These are phyloP conservation scores for Eupeodes latifasciatus DNA, from an alignment of 2,888 invertebrate species.

Conservation along the genomic window DNA sequence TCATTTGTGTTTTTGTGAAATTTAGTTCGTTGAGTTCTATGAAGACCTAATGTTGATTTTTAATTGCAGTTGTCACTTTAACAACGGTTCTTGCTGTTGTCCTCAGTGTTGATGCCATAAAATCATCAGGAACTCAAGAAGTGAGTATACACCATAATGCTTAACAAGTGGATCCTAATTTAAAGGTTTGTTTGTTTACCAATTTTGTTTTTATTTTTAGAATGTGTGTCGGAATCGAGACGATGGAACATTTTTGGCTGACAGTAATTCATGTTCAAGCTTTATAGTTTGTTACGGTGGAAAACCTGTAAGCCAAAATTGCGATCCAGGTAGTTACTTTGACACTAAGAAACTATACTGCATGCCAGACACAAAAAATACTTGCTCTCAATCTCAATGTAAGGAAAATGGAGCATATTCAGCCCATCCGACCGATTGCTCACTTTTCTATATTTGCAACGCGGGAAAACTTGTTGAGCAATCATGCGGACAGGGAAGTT, in stretches of 20 bases:
- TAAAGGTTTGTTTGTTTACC: not conserved
- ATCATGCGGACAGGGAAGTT: constrained; percentile 78
- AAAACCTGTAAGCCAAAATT: constrained; percentile 77
- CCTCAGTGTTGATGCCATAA: constrained; percentile 47
- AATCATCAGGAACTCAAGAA: constrained; percentile 36
- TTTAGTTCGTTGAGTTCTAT: not conserved
- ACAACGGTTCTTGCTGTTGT: constrained; percentile 56
- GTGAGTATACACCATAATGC: constrained; percentile 37
- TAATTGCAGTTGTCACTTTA: constrained; percentile 65
- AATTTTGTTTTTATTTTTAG: constrained; percentile 48
- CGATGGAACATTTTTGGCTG: constrained; percentile 66
- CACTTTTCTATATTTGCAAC: constrained; percentile 78
- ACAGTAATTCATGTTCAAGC: constrained; percentile 75
- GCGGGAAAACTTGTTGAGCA: constrained; percentile 78
- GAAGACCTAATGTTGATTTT: constrained; percentile 6
- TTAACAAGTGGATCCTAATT: not conserved
- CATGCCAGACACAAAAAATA: constrained; percentile 45
- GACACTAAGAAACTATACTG: constrained; percentile 56
- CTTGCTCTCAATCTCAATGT: constrained; percentile 77
- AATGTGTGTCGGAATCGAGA: constrained; percentile 77
- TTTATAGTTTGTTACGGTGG: constrained; percentile 78
- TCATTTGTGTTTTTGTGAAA: constrained; percentile 1
- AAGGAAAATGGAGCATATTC: constrained; percentile 75
- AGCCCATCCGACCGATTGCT: constrained; percentile 77
- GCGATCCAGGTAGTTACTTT: constrained; percentile 78